These are phyloP conservation scores for Drosophila longiperda DNA, from an alignment of 2,888 invertebrate species.

Conservation along the genomic window DNA sequence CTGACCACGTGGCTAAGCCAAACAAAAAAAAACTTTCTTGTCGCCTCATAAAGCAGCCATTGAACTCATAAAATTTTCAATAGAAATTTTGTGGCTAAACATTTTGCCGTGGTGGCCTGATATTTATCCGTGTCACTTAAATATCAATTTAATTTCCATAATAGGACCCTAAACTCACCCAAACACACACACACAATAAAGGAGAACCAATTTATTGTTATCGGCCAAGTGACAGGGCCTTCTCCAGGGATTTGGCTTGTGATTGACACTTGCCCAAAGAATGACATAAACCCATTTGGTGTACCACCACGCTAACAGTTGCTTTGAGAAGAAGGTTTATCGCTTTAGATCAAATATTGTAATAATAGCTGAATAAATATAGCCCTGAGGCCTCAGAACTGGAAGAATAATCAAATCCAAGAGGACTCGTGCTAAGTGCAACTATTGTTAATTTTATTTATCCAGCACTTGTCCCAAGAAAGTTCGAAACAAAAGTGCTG, in stretches of 20 bases:
- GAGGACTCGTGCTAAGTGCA: conserved; percentile 55
- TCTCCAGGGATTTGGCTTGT: conserved; percentile 63
- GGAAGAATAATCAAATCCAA: conserved; percentile 48
- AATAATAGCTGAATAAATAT: conserved; percentile 50
- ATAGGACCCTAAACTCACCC: conserved; percentile 61
- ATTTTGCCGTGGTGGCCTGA: conserved; percentile 67
- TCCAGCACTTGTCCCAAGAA: conserved; percentile 58
- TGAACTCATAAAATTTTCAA: conserved; percentile 78
- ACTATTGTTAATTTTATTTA: conserved; percentile 76
- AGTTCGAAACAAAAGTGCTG: conserved; percentile 48
- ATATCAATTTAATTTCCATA: conserved; percentile 83
- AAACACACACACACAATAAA: conserved; percentile 25
- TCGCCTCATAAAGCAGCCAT: conserved; percentile 53
- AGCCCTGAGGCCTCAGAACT: not conserved
- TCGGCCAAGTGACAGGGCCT: conserved; percentile 60
- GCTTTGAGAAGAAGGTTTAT: conserved; percentile 36
- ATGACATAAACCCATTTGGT: conserved; percentile 32
- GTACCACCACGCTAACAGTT: not conserved
- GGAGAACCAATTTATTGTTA: conserved; percentile 68
- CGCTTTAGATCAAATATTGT: conserved; percentile 66
- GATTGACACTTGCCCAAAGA: conserved; percentile 75
- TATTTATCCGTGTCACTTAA: conserved; percentile 78
- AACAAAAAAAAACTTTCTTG: conserved; percentile 38
- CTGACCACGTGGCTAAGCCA: conserved; percentile 35
- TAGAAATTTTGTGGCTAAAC: conserved; percentile 61